Evolutionary conservation across 2,113 vertebrate species (phyloP), one percentile per base, ranked within the genome.

Genomic region (Mugil cephalus): DNA sequence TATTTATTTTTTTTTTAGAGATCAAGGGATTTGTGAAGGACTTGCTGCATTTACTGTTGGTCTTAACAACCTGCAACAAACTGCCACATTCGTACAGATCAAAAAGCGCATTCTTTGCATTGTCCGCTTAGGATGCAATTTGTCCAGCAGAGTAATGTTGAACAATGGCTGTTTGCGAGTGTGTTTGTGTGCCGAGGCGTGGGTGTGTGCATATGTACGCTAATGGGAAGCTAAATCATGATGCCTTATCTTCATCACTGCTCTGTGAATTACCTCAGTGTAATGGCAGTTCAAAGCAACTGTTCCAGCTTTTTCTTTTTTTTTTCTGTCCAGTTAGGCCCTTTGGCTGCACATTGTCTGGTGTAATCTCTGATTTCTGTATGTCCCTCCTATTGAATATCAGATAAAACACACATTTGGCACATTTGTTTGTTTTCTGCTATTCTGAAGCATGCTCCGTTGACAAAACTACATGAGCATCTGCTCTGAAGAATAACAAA

Each of bases 181-280:
- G 69, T 47, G 55, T 81, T 21, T 36, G 61, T 73, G 53, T 67
- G 69, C 60, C 45, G 74, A 51, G 61, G 39, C 17, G 64, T 74
- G 63, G 34, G 69, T 12, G 65, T 51, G 65, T 72, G 59, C 50
- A 53, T 43, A 19, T 71, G 63, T 61, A 58, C 50, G 62, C 46
- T 88, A 84, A 87, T 83, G 54, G 69, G 47, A 69, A 55, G 48
- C 39, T 53, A 72, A 86, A 83, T 82, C 77, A 80, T 8, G n/a
- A 66, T 70, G 61, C 61, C 76, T 69, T 67, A 48, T 74, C 70
- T 77, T 83, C 43, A 67, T 77, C 64, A 53, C 21, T 43, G 69
- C 54, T 51, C 55, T 71, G 80, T 61, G 80, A 82, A 77, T 74
- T 72, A 72, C 70, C 69, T 79, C 52, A 38, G 11, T 12, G 30